Evolutionary conservation across 2,888 invertebrate genomes (phyloP).

Genomic region (Amblyteles armatorius): DNA sequence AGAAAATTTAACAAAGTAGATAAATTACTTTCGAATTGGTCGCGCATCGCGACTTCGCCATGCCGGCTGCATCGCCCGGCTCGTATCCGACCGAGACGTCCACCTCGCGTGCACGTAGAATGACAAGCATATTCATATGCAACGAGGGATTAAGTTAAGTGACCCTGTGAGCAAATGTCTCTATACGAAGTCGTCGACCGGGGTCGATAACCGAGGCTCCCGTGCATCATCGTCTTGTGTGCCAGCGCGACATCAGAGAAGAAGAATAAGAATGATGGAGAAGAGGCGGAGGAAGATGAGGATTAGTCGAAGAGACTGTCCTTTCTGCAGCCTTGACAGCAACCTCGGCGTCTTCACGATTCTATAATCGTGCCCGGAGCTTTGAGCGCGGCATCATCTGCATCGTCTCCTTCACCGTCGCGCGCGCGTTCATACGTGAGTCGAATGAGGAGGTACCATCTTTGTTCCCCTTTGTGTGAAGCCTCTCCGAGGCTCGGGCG

Average conservation of each 20-base stretch:
- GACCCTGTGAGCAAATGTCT: constrained; percentile 57
- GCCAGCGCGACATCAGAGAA: constrained; percentile 28
- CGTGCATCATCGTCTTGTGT: constrained; percentile 45
- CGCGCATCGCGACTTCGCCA: background rate
- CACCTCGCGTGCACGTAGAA: background rate
- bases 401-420: background rate
- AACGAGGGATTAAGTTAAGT: constrained; percentile 55
- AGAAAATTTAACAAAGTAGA: background rate
- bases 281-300: constrained; percentile 45
- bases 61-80: background rate
- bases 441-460: constrained; percentile 38
- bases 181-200: constrained; percentile 34
- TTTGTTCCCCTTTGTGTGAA: constrained; percentile 44
- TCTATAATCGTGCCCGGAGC: constrained; percentile 21
- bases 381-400: constrained; percentile 36
- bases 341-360: constrained; percentile 71
- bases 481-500: background rate
- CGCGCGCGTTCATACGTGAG: constrained; percentile 40
- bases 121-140: constrained; percentile 9
- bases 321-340: constrained; percentile 80
- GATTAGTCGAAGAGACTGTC: constrained; percentile 64
- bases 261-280: constrained; percentile 16
- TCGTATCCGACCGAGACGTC: background rate
- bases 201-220: constrained; percentile 61
- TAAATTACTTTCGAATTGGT: background rate